A percentile compares a stretch with the other conserved stretches of the same genome.
These are phyloP conservation scores for Rhizomys pruinosus DNA, from an alignment of 2,113 vertebrate species.

Conservation along the genomic window DNA sequence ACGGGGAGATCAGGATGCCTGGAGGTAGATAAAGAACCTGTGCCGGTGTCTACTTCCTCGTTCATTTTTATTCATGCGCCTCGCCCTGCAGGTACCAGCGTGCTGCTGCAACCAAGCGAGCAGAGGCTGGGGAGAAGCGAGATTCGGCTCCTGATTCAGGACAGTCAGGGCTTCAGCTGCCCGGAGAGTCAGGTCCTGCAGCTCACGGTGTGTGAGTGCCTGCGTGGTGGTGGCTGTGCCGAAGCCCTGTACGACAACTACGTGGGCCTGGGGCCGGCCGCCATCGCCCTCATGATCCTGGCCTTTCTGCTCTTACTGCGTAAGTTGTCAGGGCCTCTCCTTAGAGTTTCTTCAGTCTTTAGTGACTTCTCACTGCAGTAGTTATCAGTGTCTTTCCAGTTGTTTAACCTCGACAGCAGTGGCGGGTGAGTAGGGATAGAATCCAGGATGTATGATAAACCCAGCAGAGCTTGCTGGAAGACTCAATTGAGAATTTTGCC, in stretches of 20 bases:
- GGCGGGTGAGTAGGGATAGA: neutral
- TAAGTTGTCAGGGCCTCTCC: conserved; percentile 79
- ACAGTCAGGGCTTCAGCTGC: conserved; percentile 87
- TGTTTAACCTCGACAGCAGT: neutral
- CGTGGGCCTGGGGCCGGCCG: conserved; percentile 82
- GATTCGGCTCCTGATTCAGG: conserved; percentile 83
- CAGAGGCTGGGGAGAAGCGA: conserved; percentile 68
- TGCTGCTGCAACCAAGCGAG: conserved; percentile 79
- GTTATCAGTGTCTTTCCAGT: neutral
- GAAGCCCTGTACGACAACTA: accelerated
- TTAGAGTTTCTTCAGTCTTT: neutral
- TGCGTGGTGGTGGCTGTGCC: conserved; percentile 45
- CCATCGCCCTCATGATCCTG: conserved; percentile 84
- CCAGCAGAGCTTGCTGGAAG: neutral
- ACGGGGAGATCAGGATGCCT: neutral
- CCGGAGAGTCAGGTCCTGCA: conserved; percentile 79
- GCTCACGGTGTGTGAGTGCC: conserved; percentile 83
- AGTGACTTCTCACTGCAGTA: neutral
- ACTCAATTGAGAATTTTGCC: neutral
- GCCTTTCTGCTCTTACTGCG: conserved; percentile 86
- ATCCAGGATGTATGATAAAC: neutral
- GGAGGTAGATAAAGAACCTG: neutral
- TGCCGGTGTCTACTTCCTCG: neutral
- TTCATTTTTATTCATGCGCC: accelerated
- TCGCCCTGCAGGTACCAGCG: conserved; percentile 80